Evolutionary conservation across 2,113 vertebrate genomes (phyloP), one percentile per base, ranked within the genome.

Genomic region (Callocephalon fimbriatum): DNA sequence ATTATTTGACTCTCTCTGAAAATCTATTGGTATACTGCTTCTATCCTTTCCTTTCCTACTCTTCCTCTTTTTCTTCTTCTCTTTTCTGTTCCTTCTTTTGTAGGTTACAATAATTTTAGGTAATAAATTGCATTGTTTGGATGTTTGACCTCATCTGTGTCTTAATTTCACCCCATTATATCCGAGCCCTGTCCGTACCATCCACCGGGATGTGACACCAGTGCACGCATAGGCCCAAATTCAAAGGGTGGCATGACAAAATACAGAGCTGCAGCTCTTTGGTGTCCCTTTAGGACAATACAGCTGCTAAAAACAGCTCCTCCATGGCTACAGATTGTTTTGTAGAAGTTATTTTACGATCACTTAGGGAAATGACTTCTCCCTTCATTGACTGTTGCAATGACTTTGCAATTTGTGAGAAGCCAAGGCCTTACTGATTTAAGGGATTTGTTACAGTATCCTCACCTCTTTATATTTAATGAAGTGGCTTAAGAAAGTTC

Each of bases 391-490:
- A 85, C 68, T 86, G 23, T 47, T 68, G 40, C 63, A 67, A 54
- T 96, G 88, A 92, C 91, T 95, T 66, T 77, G 76, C 83, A 92
- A 50, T 92, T 77, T 84, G 68, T 77, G 54, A 53, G 63, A 74
- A 68, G 42, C 29, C 37, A 40, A 31, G 47, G 35, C n/a, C 83
- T 80, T 76, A 54, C 35, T 37, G 44, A 79, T 79, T 86, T 72
- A 15, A 68, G 62, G 59, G 23, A 65, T 84, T 92, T 9, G 4
- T 76, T 83, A 29, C 35, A 54, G 59, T 74, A 66, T 70, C 26
- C n/a, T 80, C 45, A 70, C n/a, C 15, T 70, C 47, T 80, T 56
- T 66, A 61, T 77, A 94, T 88, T 95, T 92, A 81, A 91, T 63
- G 22, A 71, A 81, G 32, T n/a, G 15, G 38, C 65, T 59, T 80